Conservation (phyloP, 2,113 vertebrate species). For the Heterocephalus glaber region DNA sequence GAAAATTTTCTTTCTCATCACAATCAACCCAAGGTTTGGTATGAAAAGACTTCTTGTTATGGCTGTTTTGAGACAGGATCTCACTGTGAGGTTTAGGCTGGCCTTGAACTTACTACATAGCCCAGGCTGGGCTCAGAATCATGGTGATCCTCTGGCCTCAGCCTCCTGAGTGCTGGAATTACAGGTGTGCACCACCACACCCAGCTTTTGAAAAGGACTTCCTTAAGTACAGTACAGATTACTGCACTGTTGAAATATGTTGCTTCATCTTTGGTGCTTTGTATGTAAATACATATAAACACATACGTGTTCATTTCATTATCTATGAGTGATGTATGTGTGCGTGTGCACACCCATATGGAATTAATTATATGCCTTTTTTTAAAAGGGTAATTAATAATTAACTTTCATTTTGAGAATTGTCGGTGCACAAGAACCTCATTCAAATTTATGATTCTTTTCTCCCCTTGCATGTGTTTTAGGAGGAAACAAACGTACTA, state of each 20-base stretch:
- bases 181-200: not conserved
- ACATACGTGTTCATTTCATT: not conserved
- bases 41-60: too few relatives aligned
- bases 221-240: too few relatives aligned
- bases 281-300: too few relatives aligned
- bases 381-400: not conserved
- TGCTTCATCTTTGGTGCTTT: not conserved
- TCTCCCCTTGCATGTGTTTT: not conserved
- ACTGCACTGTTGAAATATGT: not conserved
- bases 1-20: not conserved
- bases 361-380: not conserved
- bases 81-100: not conserved
- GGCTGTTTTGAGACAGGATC: not conserved
- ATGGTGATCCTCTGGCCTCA: not conserved
- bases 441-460: not conserved
- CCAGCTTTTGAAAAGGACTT: not conserved
- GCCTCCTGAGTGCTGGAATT: not conserved
- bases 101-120: not conserved
- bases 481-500: too few relatives aligned
- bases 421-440: too few relatives aligned
- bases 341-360: fast-evolving
- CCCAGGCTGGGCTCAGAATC: not conserved
- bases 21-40: not conserved
- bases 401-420: not conserved
- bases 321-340: too few relatives aligned